Base-by-base conservation (phyloP, 2,113 vertebrate genomes). In the Antigone vipio region DNA sequence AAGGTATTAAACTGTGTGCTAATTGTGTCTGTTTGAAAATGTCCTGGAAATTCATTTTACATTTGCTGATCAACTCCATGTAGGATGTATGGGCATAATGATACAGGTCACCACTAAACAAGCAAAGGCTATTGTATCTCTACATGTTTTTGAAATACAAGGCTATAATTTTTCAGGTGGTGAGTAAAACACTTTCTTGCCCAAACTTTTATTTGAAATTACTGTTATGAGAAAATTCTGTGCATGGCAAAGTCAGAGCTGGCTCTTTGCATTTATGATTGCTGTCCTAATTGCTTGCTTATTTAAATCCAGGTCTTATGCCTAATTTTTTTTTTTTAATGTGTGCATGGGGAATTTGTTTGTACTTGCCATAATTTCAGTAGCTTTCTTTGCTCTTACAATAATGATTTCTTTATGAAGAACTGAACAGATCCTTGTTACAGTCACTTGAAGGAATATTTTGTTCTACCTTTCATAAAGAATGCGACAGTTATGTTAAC, bases 1-100 rank as follows among this genome's bases (percentile, higher is more conserved):
- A 99, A 99, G 99, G 99, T 99, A 96, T 94, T 93, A 79, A 94
- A 94, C 34, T 93, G 15, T 94, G 69, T 88, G 63, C 75, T 92
- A 66, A 82, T 60, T 93, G 69, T 89, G 62, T 95, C 49, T 96
- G 83, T 92, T 75, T 93, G 66, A 75, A 92, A 96, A 91, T 95
- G 95, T 96, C 29, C 17, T 80, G 62, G 52, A 71, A 81, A 60
- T 75, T 45, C 21, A 34, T 85, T 44, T 44, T 32, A 1, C 35
- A 66, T 78, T 38, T 56, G 68, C 85, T 81, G 59, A 44, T 79
- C 63, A 81, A 6, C n/a, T 85, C 38, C 24, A 2, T 75, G 85
- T 88, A 38, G 89, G 47, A 77, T 74, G 40, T 67, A 7, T 56
- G 55, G 75, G 80, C 58, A 42, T 77, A 81, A 60, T 56, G 85